Base-by-base conservation (phyloP, 2,888 invertebrate genomes). In the Meghimatium bilineatum region DNA sequence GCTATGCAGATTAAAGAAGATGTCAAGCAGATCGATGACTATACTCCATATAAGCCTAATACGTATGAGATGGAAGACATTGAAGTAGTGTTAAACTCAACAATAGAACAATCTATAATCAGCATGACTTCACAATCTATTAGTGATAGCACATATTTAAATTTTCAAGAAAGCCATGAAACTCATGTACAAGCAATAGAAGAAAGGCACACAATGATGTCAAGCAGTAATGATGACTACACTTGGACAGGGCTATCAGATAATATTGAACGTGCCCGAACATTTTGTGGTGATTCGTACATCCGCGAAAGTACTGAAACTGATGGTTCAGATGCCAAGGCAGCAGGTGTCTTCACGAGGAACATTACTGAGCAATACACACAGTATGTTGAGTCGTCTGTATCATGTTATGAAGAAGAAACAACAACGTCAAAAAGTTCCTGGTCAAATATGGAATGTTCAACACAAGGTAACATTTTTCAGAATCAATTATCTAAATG, bases 31-130 rank as follows among this genome's bases (percentile, higher is more conserved):
- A 12, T 44, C 17, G 32, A 52, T 20, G 52, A 32, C 0, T 32
- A 74, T 23, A 23, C 10, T 1, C 14, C 74, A 74, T 10, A 2
- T 23, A 49, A 52, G 17, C 32, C 74, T 6, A 52, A 29, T 6
- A 29, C 74, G 20, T 20, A 32, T 23, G 17, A 29, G 20, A 60
- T 77, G 38, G 77, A 77, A 38, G 77, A 77, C 34, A 38, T n/a
- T 52, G 80, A 71, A 52, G 80, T 72, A 34, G 71, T 71, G 8
- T 56, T 66, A 36, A 80, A 80, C 56, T 67, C 80, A 26, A 71
- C 80, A 34, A 56, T 80, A 71, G 34, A 72, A 49, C 34, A n/a
- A 26, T 74, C 74, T 29, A 5, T 49, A 29, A 74, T 38, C 14
- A 36, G 60, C 5, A n/a, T 38, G 6, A 32, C 12, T 1, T 32